Evolutionary conservation across 2,888 invertebrate genomes (phyloP).

Genomic region (Pristionchus arcanus): DNA sequence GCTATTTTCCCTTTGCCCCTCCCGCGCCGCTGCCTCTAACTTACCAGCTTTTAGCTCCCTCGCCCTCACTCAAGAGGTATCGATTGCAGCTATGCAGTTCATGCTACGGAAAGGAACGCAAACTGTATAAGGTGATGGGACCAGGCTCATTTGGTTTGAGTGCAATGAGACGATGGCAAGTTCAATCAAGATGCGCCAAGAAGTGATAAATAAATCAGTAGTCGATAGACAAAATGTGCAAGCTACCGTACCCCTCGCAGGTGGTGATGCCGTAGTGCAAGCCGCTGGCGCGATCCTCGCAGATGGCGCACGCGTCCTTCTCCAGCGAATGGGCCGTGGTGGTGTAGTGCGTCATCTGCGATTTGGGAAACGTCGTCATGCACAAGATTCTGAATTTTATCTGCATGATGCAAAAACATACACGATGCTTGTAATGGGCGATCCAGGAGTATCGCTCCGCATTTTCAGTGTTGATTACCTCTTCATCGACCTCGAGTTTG

Average conservation of each 20-base stretch:
- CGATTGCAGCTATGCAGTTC: neutral
- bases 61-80: neutral
- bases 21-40: neutral
- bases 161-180: neutral
- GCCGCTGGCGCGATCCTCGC: conserved; percentile 97
- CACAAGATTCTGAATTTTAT: too few relatives aligned
- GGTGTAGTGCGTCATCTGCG: conserved; percentile 26
- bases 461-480: neutral
- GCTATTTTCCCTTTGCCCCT: conserved; percentile 23
- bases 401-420: neutral
- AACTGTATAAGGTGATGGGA: neutral
- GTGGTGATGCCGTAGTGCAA: conserved; percentile 99
- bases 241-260: conserved; percentile 88
- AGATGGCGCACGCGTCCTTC: conserved; percentile 93
- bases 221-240: neutral
- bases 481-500: neutral
- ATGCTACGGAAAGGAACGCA: neutral
- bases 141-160: neutral
- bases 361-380: conserved; percentile 12
- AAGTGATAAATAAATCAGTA: neutral
- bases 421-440: conserved; percentile 13
- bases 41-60: conserved; percentile 25
- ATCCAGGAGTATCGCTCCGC: neutral
- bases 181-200: neutral
- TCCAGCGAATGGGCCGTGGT: neutral